Percentiles rank a stretch among this genome's conserved stretches.
These are phyloP conservation scores for Diglossa brunneiventris DNA, from an alignment of 2,113 vertebrate genomes.

Conservation along the genomic window DNA sequence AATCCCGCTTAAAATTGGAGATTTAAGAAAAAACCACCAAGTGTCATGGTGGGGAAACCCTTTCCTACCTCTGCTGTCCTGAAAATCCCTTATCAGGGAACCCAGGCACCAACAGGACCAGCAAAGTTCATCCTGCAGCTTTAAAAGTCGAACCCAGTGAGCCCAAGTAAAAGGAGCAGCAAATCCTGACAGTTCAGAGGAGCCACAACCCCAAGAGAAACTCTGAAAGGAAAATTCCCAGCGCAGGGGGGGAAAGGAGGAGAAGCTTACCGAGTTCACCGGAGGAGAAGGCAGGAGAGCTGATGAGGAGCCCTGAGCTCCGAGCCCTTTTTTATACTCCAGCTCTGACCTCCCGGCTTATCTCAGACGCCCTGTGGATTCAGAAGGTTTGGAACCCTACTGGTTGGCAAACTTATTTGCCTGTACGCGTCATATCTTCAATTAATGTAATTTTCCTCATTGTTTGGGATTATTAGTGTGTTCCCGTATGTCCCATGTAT, in stretches of 20 bases:
- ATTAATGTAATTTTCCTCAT: conserved; percentile 58
- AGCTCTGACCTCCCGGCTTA: not conserved
- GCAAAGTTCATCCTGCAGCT: not conserved
- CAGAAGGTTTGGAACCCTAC: not conserved
- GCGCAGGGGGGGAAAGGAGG: not conserved
- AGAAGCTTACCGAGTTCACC: not conserved
- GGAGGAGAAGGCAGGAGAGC: not conserved
- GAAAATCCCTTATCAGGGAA: not conserved
- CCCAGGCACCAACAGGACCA: not conserved
- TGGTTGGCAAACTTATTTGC: conserved; percentile 26
- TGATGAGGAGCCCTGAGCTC: not conserved
- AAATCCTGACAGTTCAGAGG: not conserved
- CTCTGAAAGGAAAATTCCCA: not conserved
- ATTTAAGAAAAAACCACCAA: not conserved
- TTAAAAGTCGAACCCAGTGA: not conserved
- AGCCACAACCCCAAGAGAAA: not conserved
- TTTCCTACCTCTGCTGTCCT: not conserved
- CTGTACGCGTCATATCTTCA: conserved; percentile 50
- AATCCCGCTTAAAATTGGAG: not conserved
- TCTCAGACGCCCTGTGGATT: not conserved
- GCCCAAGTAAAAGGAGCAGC: not conserved
- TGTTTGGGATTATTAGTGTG: conserved; percentile 62
- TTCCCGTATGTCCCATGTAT: not conserved
- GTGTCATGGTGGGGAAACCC: fast-evolving
- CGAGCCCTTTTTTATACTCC: conserved; percentile 27